Conservation (phyloP, 2,888 invertebrate genomes). For the Luperina testacea region DNA sequence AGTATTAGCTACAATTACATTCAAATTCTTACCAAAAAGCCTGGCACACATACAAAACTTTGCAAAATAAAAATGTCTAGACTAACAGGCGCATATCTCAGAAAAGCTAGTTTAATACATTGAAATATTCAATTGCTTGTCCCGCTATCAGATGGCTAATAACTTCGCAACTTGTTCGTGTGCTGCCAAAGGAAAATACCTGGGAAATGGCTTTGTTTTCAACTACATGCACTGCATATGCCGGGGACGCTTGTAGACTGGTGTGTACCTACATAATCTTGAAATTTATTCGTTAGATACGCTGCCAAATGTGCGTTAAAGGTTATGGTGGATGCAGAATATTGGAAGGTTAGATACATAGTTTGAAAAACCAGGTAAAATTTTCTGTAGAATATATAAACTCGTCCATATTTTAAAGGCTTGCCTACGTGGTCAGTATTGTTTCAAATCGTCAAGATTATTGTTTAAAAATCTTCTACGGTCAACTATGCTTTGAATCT, state of each 20-base stretch:
- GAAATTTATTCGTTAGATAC: constrained; percentile 60
- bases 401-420: neutral
- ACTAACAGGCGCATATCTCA: constrained; percentile 51
- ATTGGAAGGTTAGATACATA: neutral
- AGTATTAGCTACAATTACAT: constrained; percentile 1
- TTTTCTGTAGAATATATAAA: neutral
- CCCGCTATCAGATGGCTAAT: constrained; percentile 74
- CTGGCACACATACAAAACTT: constrained; percentile 45
- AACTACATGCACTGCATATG: constrained; percentile 64
- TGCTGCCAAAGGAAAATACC: constrained; percentile 72
- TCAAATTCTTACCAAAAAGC: constrained; percentile 2
- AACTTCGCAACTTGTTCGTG: constrained; percentile 74
- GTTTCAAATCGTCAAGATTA: neutral
- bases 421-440: neutral
- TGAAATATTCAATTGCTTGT: constrained; percentile 76
- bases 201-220: constrained; percentile 75
- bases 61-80: constrained; percentile 62
- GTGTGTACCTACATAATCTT: constrained; percentile 50
- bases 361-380: neutral
- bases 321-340: constrained; percentile 18
- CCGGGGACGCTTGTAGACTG: constrained; percentile 50
- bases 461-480: neutral
- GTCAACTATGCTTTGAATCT: neutral
- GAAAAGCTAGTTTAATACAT: constrained; percentile 68
- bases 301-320: constrained; percentile 45